Conservation (phyloP, 2,888 invertebrate genomes). For the Melikaiella ostensackeni region DNA sequence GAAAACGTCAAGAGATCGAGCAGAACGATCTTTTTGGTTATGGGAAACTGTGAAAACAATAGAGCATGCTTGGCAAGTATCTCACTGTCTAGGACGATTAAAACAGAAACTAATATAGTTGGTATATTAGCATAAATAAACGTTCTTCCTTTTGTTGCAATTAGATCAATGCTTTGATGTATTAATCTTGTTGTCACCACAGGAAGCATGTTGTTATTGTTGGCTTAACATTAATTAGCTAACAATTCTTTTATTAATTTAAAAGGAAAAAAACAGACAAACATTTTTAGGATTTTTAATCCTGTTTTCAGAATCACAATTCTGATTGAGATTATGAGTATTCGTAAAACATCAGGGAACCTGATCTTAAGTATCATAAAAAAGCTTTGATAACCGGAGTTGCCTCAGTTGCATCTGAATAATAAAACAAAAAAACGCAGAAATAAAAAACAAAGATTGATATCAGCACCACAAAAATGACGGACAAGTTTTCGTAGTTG, state of each 20-base stretch:
- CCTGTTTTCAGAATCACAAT: neutral
- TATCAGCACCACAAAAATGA: too few species aligned
- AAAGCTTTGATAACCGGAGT: neutral
- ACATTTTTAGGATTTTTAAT: neutral
- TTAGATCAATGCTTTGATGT: conserved; percentile 28
- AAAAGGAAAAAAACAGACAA: neutral
- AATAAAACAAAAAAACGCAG: too few species aligned
- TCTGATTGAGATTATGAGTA: neutral
- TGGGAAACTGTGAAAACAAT: conserved; percentile 30
- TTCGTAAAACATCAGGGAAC: neutral
- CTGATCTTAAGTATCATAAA: neutral
- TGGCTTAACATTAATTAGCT: neutral
- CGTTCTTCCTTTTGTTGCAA: conserved; percentile 5
- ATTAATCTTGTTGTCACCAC: conserved; percentile 17
- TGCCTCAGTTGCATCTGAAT: neutral
- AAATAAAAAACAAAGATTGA: neutral
- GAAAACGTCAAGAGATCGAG: conserved; percentile 11
- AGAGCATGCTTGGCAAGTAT: conserved; percentile 28
- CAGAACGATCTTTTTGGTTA: conserved; percentile 32
- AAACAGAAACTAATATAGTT: conserved; percentile 33
- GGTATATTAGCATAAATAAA: conserved; percentile 32
- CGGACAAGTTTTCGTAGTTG: too few species aligned
- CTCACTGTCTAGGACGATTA: conserved; percentile 24
- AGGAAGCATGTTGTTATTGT: neutral
- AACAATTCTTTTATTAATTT: neutral